phyloP scores from a whole-genome alignment of 2,797 vertebrate genomes.

The Poeciliopsis paucimaculata region DNA sequence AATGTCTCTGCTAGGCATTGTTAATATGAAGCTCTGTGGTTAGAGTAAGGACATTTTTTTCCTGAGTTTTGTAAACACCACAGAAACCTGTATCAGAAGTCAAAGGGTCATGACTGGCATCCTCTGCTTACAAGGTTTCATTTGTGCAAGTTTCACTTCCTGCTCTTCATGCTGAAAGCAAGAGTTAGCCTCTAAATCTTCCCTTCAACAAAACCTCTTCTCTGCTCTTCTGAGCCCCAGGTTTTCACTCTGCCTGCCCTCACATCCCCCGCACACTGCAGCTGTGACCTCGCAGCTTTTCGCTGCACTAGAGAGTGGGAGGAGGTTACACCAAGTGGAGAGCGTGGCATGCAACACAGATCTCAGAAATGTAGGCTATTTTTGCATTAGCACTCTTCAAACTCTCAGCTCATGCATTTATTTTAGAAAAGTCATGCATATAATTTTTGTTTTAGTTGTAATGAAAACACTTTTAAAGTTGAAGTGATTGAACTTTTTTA shows the following conservation, averaged over 20 bases:
- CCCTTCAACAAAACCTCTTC: slow-evolving; percentile 56
- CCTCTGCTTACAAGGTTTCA: slow-evolving; percentile 55
- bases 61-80: slow-evolving; percentile 66
- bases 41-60: background rate
- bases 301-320: slow-evolving; percentile 61
- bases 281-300: slow-evolving; percentile 72
- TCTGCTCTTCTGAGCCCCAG: slow-evolving; percentile 60
- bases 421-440: slow-evolving; percentile 22
- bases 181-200: slow-evolving; percentile 66
- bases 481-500: background rate
- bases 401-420: slow-evolving; percentile 34
- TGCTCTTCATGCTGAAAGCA: slow-evolving; percentile 63
- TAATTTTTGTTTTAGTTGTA: slow-evolving; percentile 11
- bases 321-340: slow-evolving; percentile 53
- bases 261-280: slow-evolving; percentile 68
- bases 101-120: slow-evolving; percentile 56
- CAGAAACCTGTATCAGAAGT: slow-evolving; percentile 67
- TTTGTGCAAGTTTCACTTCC: slow-evolving; percentile 70
- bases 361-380: slow-evolving; percentile 57
- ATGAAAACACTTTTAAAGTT: slow-evolving; percentile 15
- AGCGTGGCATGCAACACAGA: slow-evolving; percentile 41
- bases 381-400: slow-evolving; percentile 39
- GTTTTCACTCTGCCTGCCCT: slow-evolving; percentile 63
- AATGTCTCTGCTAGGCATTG: background rate
- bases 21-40: background rate